Percentiles rank a stretch among this genome's conserved stretches.
Evolutionary conservation across 2,797 vertebrate genomes (phyloP).

Genomic region (Menidia menidia): DNA sequence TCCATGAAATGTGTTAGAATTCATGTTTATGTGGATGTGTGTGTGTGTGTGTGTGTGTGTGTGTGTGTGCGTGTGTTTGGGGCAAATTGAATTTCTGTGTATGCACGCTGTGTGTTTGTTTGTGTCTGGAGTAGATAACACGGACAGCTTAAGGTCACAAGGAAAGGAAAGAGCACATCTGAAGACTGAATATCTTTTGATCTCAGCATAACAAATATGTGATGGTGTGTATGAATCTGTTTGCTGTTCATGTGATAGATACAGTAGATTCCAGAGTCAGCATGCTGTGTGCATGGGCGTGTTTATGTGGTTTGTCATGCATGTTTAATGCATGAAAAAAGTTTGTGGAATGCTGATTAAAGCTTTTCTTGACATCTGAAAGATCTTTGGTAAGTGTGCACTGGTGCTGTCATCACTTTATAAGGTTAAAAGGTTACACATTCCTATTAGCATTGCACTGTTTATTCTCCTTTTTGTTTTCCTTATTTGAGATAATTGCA

Average conservation of each 20-base stretch:
- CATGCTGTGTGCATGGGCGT: slow-evolving; percentile 35
- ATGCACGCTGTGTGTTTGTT: slow-evolving; percentile 46
- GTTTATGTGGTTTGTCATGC: slow-evolving; percentile 38
- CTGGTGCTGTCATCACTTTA: slow-evolving; percentile 18
- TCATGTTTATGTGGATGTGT: slow-evolving; percentile 13
- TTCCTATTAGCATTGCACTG: slow-evolving; percentile 10
- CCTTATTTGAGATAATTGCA: slow-evolving; percentile 10
- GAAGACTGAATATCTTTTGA: slow-evolving; percentile 76
- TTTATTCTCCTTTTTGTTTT: neutral
- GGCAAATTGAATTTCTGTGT: slow-evolving; percentile 38
- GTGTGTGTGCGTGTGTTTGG: slow-evolving; percentile 25
- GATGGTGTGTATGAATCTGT: slow-evolving; percentile 46
- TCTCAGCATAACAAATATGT: slow-evolving; percentile 68
- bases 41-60: slow-evolving; percentile 1
- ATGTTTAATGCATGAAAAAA: slow-evolving; percentile 64
- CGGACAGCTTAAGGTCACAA: slow-evolving; percentile 83
- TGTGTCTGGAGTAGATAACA: slow-evolving; percentile 75
- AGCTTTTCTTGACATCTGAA: slow-evolving; percentile 32
- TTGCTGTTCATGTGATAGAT: slow-evolving; percentile 25
- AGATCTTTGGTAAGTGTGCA: slow-evolving; percentile 15
- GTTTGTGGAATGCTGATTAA: slow-evolving; percentile 25
- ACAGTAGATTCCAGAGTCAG: slow-evolving; percentile 48
- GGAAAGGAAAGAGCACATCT: slow-evolving; percentile 78
- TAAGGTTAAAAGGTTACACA: slow-evolving; percentile 33
- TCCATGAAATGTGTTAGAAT: slow-evolving; percentile 62